Evolutionary conservation across 37 sponge, comb jelly and placozoan species (phyloP).

Genomic region (Amphimedon queenslandica): DNA sequence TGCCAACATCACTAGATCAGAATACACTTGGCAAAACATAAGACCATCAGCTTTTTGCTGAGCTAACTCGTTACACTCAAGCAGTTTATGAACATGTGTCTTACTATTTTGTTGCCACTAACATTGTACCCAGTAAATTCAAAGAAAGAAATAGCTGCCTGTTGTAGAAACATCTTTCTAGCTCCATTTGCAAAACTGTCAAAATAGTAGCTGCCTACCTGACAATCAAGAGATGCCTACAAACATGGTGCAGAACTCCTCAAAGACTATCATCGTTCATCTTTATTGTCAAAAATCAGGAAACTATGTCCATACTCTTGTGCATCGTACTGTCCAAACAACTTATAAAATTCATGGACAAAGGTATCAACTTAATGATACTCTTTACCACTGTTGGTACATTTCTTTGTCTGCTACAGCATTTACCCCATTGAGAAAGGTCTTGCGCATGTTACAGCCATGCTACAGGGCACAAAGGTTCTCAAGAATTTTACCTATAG

Average conservation of each 20-base stretch:
- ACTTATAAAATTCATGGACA: slow-evolving; percentile 43
- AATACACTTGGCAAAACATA: no score
- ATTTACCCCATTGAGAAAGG: slow-evolving; percentile 18
- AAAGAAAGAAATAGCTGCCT: slow-evolving; percentile 14
- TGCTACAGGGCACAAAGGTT: slow-evolving; percentile 26
- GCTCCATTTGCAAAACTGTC: slow-evolving; percentile 23
- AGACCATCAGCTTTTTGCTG: no score
- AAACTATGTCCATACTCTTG: slow-evolving; percentile 15
- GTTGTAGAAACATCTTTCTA: slow-evolving; percentile 10
- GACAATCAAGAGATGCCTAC: neutral
- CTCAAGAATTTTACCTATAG: neutral
- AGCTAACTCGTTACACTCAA: no score
- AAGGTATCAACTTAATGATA: slow-evolving; percentile 1
- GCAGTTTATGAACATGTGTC: no score
- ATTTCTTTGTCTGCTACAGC: neutral
- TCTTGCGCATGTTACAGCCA: slow-evolving; percentile 25
- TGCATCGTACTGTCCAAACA: slow-evolving; percentile 15
- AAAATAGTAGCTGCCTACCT: slow-evolving; percentile 31
- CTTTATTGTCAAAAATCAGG: slow-evolving; percentile 15
- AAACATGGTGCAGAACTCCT: neutral
- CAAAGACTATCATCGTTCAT: neutral
- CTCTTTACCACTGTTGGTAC: neutral
- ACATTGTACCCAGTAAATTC: neutral
- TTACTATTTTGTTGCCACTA: no score
- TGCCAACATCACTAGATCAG: slow-evolving; percentile 16